Base-by-base conservation (phyloP, 2,888 invertebrate genomes). In the Ophion costatus region DNA sequence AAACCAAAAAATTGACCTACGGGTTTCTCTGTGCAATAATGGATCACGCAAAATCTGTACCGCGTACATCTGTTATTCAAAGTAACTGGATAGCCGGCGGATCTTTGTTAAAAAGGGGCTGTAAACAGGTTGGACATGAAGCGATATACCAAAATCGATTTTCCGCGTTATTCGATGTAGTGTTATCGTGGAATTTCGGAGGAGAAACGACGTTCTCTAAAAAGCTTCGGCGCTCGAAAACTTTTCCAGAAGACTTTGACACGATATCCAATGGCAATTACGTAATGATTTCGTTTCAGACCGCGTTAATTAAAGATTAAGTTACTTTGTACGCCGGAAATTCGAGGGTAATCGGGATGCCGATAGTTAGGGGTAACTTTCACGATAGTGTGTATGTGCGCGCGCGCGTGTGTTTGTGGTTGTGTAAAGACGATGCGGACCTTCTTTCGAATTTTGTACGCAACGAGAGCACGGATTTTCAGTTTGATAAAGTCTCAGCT, bases 221-320 rank as follows among this genome's bases (percentile, higher is more conserved):
- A 69, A 73, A 57, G 71, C 57, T 73, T 20, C 29, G 11, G 67
- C 24, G 71, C 74, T 79, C 74, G 56, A 88, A 90, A 89, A 90
- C 81, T 89, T 89, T 90, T 88, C 79, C 84, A 33, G 56, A 80
- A 70, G 81, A 79, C 77, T 80, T 87, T 85, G 86, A 88, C 88
- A 87, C 74, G 86, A 81, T 87, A 88, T 89, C 87, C 89, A 90
- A 89, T 90, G 90, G 87, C 88, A 90, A 90, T 90, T 90, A 90
- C 89, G 88, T 87, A 85, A 90, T 90, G 90, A 90, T 90, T 89
- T 89, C 87, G 89, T 82, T 45, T 80, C 84, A 83, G 83, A 86
- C 85, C 75, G 85, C 88, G 88, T 89, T 91, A 91, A 91, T 91
- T 90, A 90, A 90, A 91, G 90, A 91, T 91, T 90, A 91, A 90